phyloP scores from a whole-genome alignment of 2,113 vertebrate species.

The Perognathus longimembris region DNA sequence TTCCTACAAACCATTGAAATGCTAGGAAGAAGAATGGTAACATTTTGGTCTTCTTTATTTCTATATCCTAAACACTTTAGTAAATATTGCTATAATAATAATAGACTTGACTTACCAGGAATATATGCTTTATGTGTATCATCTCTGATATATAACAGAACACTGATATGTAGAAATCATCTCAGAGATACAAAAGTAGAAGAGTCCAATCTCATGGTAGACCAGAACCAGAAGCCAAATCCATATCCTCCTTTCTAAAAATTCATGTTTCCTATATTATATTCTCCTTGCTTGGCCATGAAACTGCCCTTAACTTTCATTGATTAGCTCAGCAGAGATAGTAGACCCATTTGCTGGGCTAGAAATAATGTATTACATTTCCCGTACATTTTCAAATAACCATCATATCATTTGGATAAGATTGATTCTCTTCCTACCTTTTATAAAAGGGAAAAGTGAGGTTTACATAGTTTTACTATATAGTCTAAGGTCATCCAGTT shows the following conservation, averaged over 20 bases:
- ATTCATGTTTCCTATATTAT: neutral
- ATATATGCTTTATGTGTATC: neutral
- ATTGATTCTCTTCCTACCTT: neutral
- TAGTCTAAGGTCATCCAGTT: neutral
- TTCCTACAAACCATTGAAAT: neutral
- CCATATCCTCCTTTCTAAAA: neutral
- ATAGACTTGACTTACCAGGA: neutral
- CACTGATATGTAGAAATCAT: rapidly evolving
- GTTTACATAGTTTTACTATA: neutral
- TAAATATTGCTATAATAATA: neutral
- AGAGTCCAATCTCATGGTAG: rapidly evolving
- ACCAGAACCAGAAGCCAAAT: neutral
- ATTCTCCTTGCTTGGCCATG: neutral
- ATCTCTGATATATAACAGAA: neutral
- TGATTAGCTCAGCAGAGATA: neutral
- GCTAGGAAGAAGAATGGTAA: neutral
- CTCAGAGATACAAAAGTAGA: neutral
- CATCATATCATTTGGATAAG: neutral
- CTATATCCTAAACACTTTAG: neutral
- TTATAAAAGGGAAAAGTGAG: neutral
- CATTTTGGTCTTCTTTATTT: neutral
- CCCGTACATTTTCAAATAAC: neutral
- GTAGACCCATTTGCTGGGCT: neutral
- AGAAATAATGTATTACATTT: rapidly evolving
- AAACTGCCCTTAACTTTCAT: neutral